Evolutionary conservation across 1,140 invertebrate genomes (phyloP).

Genomic region (Drosophila mayri): DNA sequence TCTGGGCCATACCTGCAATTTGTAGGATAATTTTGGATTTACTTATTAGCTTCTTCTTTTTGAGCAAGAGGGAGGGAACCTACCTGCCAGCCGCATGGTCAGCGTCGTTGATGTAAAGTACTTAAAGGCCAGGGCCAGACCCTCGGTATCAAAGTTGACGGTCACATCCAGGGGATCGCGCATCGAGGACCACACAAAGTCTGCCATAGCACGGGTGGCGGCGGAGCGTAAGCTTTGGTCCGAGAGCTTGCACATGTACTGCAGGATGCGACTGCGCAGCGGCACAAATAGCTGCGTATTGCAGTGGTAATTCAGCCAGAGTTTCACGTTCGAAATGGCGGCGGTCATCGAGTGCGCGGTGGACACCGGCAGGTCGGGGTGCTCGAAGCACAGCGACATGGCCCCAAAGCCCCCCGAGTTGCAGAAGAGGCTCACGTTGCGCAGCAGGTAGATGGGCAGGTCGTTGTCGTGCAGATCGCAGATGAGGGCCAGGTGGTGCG

Average conservation of each 20-base stretch:
- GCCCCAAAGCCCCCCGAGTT: slow-evolving; percentile 94
- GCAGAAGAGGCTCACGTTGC: slow-evolving; percentile 96
- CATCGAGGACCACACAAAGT: slow-evolving; percentile 97
- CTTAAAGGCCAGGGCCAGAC: slow-evolving; percentile 95
- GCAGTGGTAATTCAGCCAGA: slow-evolving; percentile 97
- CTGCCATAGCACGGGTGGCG: slow-evolving; percentile 95
- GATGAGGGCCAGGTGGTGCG: slow-evolving; percentile 91
- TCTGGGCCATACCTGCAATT: slow-evolving; percentile 92
- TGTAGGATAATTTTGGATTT: not conserved
- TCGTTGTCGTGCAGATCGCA: slow-evolving; percentile 97
- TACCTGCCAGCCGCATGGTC: slow-evolving; percentile 94
- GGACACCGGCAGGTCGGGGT: slow-evolving; percentile 92
- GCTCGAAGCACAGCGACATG: slow-evolving; percentile 94
- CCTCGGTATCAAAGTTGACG: slow-evolving; percentile 94
- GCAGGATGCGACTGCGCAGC: slow-evolving; percentile 92
- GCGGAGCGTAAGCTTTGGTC: slow-evolving; percentile 95
- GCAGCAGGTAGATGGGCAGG: slow-evolving; percentile 94
- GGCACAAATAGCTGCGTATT: slow-evolving; percentile 95
- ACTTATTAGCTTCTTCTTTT: not conserved
- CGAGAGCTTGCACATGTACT: slow-evolving; percentile 96
- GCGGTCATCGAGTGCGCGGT: slow-evolving; percentile 96
- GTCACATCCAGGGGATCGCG: slow-evolving; percentile 96
- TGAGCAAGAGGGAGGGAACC: not conserved
- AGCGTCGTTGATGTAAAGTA: slow-evolving; percentile 97
- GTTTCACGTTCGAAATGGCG: slow-evolving; percentile 95